Percentiles rank a stretch among this genome's conserved stretches.
These are phyloP conservation scores for Leptodactylus fuscus DNA, from an alignment of 2,113 vertebrate genomes.

Conservation along the genomic window DNA sequence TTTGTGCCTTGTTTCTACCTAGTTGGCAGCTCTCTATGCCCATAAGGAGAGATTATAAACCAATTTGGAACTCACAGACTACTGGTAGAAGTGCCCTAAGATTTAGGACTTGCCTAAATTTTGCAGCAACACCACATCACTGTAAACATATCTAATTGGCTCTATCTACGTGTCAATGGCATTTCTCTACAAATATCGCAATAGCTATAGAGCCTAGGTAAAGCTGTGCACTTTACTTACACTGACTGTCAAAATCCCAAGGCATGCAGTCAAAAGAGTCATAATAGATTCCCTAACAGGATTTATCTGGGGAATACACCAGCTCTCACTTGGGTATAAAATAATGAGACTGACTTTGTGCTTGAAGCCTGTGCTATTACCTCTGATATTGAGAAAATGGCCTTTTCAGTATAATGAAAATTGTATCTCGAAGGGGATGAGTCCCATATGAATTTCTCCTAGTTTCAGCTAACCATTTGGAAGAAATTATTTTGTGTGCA, in stretches of 20 bases:
- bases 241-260: background rate
- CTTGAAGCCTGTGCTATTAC: slow-evolving; percentile 33
- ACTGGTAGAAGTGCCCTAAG: no score
- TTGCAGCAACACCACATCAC: background rate
- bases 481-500: slow-evolving; percentile 3
- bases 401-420: slow-evolving; percentile 28
- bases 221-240: background rate
- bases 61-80: no score
- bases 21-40: no score
- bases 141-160: background rate
- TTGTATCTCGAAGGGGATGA: slow-evolving; percentile 23
- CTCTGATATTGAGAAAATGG: slow-evolving; percentile 19
- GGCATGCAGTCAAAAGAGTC: background rate
- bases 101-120: no score
- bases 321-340: background rate
- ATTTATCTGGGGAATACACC: slow-evolving; percentile 3
- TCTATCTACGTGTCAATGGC: background rate
- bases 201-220: background rate
- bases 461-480: background rate
- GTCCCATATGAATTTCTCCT: slow-evolving; percentile 2
- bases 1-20: no score
- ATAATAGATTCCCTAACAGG: background rate
- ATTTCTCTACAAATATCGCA: background rate
- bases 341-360: slow-evolving; percentile 16
- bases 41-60: no score